A percentile compares a stretch with the other conserved stretches of the same genome.
Conservation (phyloP, 2,797 vertebrate species). For the Carapus acus region DNA sequence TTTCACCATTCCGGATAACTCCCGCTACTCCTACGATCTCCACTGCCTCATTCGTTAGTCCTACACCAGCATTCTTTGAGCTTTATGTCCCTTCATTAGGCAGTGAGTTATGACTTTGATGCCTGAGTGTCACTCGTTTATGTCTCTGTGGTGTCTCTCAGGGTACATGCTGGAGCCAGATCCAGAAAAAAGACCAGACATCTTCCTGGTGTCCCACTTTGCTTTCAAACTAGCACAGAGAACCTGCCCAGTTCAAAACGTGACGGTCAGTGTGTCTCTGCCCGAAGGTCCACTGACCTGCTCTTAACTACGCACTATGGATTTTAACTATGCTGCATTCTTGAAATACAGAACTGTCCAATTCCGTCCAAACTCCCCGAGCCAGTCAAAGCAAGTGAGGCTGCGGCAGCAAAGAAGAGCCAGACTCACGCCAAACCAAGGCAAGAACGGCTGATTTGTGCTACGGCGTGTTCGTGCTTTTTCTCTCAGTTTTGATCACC, state of each 20-base stretch:
- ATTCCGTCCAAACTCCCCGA: conserved; percentile 93
- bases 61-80: conserved; percentile 11
- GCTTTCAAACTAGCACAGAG: conserved; percentile 88
- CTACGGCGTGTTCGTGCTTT: conserved; percentile 3
- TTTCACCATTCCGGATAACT: conserved; percentile 98
- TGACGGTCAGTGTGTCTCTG: conserved; percentile 77
- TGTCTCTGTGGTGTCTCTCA: conserved; percentile 50
- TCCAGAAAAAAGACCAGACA: conserved; percentile 93
- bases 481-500: conserved; percentile 38
- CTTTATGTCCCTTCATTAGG: background rate
- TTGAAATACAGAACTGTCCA: conserved; percentile 79
- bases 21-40: conserved; percentile 94
- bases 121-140: conserved; percentile 3
- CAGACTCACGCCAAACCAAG: conserved; percentile 89
- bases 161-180: conserved; percentile 98
- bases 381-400: conserved; percentile 93
- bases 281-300: no score
- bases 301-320: no score
- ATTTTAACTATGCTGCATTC: background rate
- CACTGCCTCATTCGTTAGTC: conserved; percentile 99
- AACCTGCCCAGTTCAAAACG: conserved; percentile 89
- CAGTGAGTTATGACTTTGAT: rapidly evolving
- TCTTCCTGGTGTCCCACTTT: conserved; percentile 95
- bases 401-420: conserved; percentile 92
- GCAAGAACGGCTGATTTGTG: conserved; percentile 61